Percentiles rank a stretch among this genome's conserved stretches.
Evolutionary conservation across 2,113 vertebrate species (phyloP).

Genomic region (Oryzias melastigma): DNA sequence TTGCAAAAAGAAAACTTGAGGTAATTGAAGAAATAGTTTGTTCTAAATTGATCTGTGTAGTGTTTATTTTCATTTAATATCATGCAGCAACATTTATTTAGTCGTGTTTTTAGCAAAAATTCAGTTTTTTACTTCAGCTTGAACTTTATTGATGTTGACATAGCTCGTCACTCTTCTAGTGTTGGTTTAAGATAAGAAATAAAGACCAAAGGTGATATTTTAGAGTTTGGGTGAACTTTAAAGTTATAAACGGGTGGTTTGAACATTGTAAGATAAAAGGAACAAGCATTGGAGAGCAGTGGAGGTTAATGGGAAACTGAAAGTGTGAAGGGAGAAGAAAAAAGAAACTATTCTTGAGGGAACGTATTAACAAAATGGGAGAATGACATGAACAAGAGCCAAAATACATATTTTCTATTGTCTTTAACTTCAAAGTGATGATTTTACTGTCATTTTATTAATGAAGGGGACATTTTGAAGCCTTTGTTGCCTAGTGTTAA

Average conservation of each 20-base stretch:
- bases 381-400: background rate
- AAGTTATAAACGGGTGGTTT: constrained; percentile 37
- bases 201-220: constrained; percentile 26
- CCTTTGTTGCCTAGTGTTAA: no score
- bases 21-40: background rate
- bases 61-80: no score
- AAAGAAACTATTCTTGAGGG: background rate
- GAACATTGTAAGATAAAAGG: constrained; percentile 54
- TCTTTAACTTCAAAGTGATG: no score
- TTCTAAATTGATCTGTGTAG: no score
- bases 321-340: constrained; percentile 9
- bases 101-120: no score
- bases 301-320: constrained; percentile 26
- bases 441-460: no score
- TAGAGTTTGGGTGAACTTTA: constrained; percentile 27
- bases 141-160: background rate
- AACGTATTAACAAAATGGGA: background rate
- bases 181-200: constrained; percentile 1
- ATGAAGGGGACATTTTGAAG: no score
- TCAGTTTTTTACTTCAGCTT: no score
- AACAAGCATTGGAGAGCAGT: constrained; percentile 17
- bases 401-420: no score
- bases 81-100: no score
- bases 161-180: constrained; percentile 8
- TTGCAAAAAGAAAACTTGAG: constrained; percentile 9